Evolutionary conservation across 2,888 invertebrate genomes (phyloP).

Genomic region (Melieria picta): DNA sequence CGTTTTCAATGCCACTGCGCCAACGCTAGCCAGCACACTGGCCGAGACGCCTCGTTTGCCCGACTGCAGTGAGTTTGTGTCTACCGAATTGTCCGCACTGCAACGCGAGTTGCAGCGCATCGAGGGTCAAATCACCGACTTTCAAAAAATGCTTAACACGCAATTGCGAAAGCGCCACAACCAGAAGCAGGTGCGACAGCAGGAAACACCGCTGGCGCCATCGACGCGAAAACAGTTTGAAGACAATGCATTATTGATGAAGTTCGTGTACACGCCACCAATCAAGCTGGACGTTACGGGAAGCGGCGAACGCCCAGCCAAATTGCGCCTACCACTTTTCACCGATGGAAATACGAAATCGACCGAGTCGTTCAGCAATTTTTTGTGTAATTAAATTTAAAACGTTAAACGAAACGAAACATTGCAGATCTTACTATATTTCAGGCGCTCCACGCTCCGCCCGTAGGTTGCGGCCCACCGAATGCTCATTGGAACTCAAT

Average conservation of each 20-base stretch:
- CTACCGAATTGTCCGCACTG: slow-evolving; percentile 48
- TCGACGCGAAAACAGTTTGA: slow-evolving; percentile 6
- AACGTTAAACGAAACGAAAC: no score
- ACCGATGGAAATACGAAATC: slow-evolving; percentile 52
- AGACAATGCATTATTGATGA: slow-evolving; percentile 48
- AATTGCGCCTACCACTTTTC: slow-evolving; percentile 55
- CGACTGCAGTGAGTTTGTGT: slow-evolving; percentile 51
- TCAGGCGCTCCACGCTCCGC: slow-evolving; percentile 44
- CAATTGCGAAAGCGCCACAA: slow-evolving; percentile 39
- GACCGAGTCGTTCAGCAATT: slow-evolving; percentile 43
- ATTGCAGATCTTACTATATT: background rate
- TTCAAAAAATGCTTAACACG: slow-evolving; percentile 48
- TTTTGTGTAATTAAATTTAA: slow-evolving; percentile 38
- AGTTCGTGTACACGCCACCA: slow-evolving; percentile 61
- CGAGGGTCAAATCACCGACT: slow-evolving; percentile 51
- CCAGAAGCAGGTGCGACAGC: slow-evolving; percentile 13
- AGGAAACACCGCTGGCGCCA: slow-evolving; percentile 38
- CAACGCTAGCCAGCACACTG: slow-evolving; percentile 53
- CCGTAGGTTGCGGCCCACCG: slow-evolving; percentile 41
- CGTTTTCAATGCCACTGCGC: slow-evolving; percentile 52
- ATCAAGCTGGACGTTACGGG: slow-evolving; percentile 54
- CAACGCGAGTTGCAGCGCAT: slow-evolving; percentile 52
- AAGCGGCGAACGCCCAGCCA: slow-evolving; percentile 41
- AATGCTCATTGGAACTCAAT: slow-evolving; percentile 47
- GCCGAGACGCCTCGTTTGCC: slow-evolving; percentile 50